phyloP scores from a whole-genome alignment of 2,888 invertebrate genomes.

The Chouioia cunea region DNA sequence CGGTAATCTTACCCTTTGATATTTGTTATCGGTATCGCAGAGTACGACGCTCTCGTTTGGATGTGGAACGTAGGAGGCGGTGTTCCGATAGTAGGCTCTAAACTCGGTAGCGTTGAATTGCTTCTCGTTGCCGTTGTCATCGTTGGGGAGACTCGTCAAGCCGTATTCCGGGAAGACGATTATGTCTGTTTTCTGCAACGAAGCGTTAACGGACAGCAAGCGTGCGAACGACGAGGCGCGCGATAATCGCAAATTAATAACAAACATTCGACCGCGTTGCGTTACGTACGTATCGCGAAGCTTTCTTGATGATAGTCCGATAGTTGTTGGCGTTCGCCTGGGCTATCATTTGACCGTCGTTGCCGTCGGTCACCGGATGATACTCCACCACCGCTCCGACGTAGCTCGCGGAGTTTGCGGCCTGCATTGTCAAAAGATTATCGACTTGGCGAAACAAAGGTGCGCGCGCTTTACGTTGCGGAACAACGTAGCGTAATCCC shows the following conservation, averaged over 20 bases:
- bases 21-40: slow-evolving; percentile 32
- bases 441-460: neutral
- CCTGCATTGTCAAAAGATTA: neutral
- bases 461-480: neutral
- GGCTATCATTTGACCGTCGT: slow-evolving; percentile 39
- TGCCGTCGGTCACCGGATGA: slow-evolving; percentile 45
- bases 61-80: slow-evolving; percentile 34
- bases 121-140: slow-evolving; percentile 5
- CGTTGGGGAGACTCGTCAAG: slow-evolving; percentile 52
- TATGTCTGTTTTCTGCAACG: slow-evolving; percentile 70
- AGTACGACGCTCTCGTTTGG: slow-evolving; percentile 32
- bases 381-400: slow-evolving; percentile 59
- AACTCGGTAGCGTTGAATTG: slow-evolving; percentile 11
- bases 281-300: slow-evolving; percentile 51
- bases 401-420: slow-evolving; percentile 47
- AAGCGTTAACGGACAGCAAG: neutral
- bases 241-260: neutral
- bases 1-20: slow-evolving; percentile 23
- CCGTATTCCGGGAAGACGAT: slow-evolving; percentile 73
- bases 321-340: slow-evolving; percentile 43
- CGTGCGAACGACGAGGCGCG: neutral
- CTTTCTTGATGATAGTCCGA: slow-evolving; percentile 50
- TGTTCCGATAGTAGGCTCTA: slow-evolving; percentile 32
- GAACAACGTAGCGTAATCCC: neutral
- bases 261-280: neutral